Percentiles rank a stretch among this genome's conserved stretches.
These are phyloP conservation scores for Pelmatolapia mariae DNA, from an alignment of 2,113 vertebrate genomes.

Conservation along the genomic window DNA sequence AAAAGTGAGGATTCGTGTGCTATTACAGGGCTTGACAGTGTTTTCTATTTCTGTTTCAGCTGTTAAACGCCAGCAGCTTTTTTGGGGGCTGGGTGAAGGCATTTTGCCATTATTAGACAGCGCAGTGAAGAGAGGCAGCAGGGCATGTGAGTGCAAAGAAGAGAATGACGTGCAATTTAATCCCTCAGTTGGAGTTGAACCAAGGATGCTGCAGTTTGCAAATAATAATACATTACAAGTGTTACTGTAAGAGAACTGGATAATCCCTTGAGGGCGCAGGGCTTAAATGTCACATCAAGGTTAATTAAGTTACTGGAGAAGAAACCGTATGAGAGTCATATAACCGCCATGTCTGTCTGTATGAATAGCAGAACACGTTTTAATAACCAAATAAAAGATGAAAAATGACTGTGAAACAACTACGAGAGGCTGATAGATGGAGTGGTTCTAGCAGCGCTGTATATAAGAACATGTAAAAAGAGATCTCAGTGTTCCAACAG, in stretches of 20 bases:
- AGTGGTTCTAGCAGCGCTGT: neutral
- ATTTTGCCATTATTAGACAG: neutral
- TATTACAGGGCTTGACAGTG: neutral
- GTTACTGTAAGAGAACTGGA: neutral
- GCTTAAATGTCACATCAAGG: neutral
- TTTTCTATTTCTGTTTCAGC: constrained; percentile 42
- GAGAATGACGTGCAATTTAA: neutral
- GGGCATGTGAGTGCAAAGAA: neutral
- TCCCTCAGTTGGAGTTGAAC: neutral
- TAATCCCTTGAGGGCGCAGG: neutral
- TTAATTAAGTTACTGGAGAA: neutral
- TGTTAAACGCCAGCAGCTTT: neutral
- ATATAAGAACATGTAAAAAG: neutral
- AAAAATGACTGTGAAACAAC: neutral
- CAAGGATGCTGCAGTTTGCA: neutral
- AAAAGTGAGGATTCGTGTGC: neutral
- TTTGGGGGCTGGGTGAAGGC: neutral
- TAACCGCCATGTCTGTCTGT: neutral
- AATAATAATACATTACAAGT: neutral
- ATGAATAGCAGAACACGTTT: neutral
- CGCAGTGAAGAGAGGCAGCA: neutral
- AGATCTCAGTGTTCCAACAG: neutral
- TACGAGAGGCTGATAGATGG: neutral
- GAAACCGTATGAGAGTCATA: neutral
- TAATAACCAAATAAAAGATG: neutral